Evolutionary conservation across 2,113 vertebrate species (phyloP).

Genomic region (Microcebus murinus): DNA sequence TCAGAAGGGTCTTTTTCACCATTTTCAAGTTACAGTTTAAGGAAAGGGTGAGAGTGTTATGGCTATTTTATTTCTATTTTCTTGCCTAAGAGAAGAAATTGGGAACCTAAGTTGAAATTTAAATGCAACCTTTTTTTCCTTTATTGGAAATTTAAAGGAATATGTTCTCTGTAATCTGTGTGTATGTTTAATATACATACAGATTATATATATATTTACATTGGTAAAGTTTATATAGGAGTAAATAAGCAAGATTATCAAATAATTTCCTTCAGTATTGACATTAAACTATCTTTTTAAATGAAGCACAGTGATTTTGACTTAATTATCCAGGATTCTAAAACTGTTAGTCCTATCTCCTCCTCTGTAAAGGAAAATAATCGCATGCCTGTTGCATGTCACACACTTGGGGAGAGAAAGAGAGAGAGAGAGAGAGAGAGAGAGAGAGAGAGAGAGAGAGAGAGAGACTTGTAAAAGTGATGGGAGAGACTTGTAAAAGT

Average conservation of each 20-base stretch:
- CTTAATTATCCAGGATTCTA: neutral
- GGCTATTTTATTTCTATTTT: neutral
- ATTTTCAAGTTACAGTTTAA: neutral
- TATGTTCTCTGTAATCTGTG: neutral
- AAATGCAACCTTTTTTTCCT: neutral
- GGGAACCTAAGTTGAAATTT: neutral
- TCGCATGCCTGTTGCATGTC: neutral
- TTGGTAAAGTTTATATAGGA: neutral
- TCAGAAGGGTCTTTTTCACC: neutral
- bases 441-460: neutral
- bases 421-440: neutral
- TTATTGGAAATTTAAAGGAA: neutral
- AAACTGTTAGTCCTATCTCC: neutral
- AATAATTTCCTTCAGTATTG: neutral
- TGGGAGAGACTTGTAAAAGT: neutral
- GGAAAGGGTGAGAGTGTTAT: neutral
- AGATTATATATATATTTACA: neutral
- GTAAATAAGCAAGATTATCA: neutral
- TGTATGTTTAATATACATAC: neutral
- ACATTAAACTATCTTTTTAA: neutral
- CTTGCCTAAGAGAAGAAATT: neutral
- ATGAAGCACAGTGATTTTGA: neutral
- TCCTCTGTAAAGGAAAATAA: neutral
- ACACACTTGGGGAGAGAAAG: accelerated
- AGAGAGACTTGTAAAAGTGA: neutral